These are phyloP conservation scores for Jacana jacana DNA, from an alignment of 2,113 vertebrate species.

Conservation along the genomic window DNA sequence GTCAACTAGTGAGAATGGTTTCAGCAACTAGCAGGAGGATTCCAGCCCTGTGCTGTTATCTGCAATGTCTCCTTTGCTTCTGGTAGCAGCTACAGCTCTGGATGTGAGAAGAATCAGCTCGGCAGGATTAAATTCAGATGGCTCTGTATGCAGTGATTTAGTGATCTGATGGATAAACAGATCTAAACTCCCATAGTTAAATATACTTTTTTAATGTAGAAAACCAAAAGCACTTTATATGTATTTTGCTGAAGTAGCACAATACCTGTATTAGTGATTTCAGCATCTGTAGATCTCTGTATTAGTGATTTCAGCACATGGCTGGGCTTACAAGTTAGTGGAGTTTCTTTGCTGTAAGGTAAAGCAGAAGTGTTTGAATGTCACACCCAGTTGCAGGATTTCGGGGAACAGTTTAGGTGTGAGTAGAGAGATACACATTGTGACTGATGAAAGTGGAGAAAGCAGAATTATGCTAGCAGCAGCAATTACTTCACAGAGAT, in stretches of 20 bases:
- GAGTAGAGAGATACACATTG: background rate
- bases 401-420: background rate
- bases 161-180: background rate
- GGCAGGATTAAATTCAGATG: background rate
- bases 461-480: background rate
- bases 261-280: too few species aligned
- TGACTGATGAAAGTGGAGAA: background rate
- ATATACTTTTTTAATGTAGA: background rate
- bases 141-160: background rate
- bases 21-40: background rate
- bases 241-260: background rate
- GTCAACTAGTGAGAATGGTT: background rate
- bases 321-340: background rate
- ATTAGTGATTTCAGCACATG: background rate
- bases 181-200: background rate
- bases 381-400: accelerated
- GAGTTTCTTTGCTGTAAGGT: background rate
- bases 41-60: background rate
- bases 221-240: background rate
- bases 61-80: background rate
- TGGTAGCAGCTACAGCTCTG: background rate
- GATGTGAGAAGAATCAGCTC: background rate
- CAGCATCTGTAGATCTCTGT: too few species aligned
- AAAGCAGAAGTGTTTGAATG: background rate
- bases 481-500: background rate